Conservation (phyloP, 2,888 invertebrate species). For the Rhamnusium bicolor region DNA sequence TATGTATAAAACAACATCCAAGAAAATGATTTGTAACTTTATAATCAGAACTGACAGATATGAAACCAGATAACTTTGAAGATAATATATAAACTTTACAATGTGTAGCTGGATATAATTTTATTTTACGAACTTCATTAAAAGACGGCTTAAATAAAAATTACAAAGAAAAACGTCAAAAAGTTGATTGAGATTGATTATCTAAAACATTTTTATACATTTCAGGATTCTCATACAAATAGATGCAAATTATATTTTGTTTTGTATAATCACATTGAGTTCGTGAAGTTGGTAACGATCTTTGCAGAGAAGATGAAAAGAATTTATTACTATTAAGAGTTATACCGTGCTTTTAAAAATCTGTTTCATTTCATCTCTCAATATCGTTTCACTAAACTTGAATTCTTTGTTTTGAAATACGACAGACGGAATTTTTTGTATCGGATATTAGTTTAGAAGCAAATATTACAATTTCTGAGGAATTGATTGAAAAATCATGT, state of each 20-base stretch:
- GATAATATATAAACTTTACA: constrained; percentile 7
- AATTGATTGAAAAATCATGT: not conserved
- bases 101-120: not conserved
- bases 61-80: constrained; percentile 9
- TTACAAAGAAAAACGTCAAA: constrained; percentile 18
- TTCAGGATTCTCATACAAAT: not conserved
- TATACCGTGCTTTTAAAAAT: constrained; percentile 7
- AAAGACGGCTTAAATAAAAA: not conserved
- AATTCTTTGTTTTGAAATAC: constrained; percentile 1
- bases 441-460: not conserved
- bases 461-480: not conserved
- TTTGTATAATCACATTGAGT: constrained; percentile 15
- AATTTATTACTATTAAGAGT: constrained; percentile 25
- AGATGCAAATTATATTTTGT: constrained; percentile 17
- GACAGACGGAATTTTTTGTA: not conserved
- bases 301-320: constrained; percentile 16
- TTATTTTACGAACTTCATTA: not conserved
- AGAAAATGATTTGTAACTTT: constrained; percentile 2
- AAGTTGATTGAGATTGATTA: constrained; percentile 22
- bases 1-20: not conserved
- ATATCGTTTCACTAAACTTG: not conserved
- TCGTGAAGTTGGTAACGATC: constrained; percentile 14
- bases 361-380: not conserved
- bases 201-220: not conserved
- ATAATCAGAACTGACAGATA: constrained; percentile 17